A percentile compares a stretch with the other conserved stretches of the same genome.
Evolutionary conservation across 2,113 vertebrate species (phyloP).

Genomic region (Tragelaphus strepsiceros): DNA sequence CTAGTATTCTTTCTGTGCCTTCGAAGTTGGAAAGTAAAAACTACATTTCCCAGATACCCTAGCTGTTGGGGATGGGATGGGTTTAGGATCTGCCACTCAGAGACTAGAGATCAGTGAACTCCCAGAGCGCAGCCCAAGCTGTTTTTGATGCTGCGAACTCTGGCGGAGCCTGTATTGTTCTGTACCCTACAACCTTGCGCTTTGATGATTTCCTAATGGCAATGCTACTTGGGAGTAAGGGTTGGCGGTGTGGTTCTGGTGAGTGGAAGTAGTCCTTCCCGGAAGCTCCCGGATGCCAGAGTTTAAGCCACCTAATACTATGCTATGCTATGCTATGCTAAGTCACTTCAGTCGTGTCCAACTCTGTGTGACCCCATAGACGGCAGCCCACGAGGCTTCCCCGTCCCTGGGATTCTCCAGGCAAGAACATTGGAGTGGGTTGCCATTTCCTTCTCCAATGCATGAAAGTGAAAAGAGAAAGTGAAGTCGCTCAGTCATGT

Average conservation of each 20-base stretch:
- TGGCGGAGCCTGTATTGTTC: not conserved
- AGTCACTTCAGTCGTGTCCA: no score
- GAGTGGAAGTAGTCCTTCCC: not conserved
- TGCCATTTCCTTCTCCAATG: no score
- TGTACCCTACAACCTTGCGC: rapidly evolving
- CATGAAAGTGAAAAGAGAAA: no score
- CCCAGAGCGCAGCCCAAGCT: rapidly evolving
- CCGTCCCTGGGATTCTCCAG: no score
- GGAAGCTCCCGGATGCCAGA: not conserved
- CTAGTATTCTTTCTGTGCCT: not conserved
- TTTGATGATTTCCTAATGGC: not conserved
- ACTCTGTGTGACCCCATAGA: no score
- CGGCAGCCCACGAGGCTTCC: no score
- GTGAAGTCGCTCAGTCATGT: no score
- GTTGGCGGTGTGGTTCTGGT: not conserved
- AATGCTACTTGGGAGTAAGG: not conserved
- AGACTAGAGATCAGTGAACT: rapidly evolving
- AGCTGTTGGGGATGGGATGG: no score
- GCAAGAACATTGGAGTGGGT: no score
- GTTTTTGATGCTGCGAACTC: rapidly evolving
- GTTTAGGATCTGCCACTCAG: not conserved
- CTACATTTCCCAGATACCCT: not conserved
- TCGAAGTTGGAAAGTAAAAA: not conserved
- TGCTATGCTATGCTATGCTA: no score
- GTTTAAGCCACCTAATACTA: not conserved